Conservation (phyloP, 64 coral and sea anemone species). For the Montipora cactus region DNA sequence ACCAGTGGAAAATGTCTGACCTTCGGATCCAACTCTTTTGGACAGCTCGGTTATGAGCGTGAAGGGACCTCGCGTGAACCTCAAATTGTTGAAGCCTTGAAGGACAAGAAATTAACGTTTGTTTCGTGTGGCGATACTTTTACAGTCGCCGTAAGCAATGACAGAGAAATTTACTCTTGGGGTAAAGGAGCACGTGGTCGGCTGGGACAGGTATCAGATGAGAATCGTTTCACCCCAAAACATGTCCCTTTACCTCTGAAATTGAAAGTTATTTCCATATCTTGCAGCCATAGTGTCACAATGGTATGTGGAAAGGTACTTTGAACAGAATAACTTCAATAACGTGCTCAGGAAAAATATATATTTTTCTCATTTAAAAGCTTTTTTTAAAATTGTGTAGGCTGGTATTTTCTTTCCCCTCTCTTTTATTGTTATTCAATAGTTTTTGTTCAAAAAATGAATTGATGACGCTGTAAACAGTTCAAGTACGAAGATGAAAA, state of each 20-base stretch:
- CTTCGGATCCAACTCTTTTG: slow-evolving; percentile 98
- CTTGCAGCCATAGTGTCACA: slow-evolving; percentile 78
- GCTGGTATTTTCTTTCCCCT: too few relatives aligned
- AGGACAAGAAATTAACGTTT: slow-evolving; percentile 53
- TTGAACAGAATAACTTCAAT: background rate
- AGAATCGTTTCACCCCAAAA: slow-evolving; percentile 67
- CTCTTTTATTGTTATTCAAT: too few relatives aligned
- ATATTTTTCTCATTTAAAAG: too few relatives aligned
- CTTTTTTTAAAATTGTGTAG: too few relatives aligned
- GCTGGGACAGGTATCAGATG: slow-evolving; percentile 73
- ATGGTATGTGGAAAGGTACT: slow-evolving; percentile 71
- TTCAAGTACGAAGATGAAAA: too few relatives aligned
- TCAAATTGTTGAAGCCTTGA: slow-evolving; percentile 67
- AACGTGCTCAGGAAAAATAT: too few relatives aligned
- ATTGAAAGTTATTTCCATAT: slow-evolving; percentile 78
- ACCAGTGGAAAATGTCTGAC: slow-evolving; percentile 73
- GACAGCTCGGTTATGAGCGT: slow-evolving; percentile 89
- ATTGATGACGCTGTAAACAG: too few relatives aligned
- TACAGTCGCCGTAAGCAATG: slow-evolving; percentile 83
- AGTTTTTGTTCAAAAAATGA: too few relatives aligned
- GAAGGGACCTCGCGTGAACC: slow-evolving; percentile 50
- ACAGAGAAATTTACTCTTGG: slow-evolving; percentile 87
- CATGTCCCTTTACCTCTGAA: slow-evolving; percentile 59
- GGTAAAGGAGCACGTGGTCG: slow-evolving; percentile 91
- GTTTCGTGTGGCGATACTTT: slow-evolving; percentile 93